Evolutionary conservation across 2,888 invertebrate species (phyloP), one percentile per base, ranked within the genome.

Genomic region (Dynastes maya): DNA sequence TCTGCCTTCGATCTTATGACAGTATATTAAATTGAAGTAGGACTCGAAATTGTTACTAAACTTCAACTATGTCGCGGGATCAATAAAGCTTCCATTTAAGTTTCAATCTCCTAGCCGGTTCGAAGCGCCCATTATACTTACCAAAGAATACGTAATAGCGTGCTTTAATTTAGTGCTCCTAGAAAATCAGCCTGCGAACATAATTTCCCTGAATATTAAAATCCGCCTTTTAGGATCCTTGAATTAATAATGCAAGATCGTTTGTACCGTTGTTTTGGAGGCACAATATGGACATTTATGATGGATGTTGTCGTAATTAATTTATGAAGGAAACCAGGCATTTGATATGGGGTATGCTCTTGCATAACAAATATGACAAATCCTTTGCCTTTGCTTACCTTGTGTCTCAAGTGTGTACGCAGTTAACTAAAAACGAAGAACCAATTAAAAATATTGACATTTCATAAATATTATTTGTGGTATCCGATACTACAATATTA

Each of bases 31-130:
- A 61, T 29, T 61, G 61, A 61, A 61, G 22, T 27, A 29, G 27
- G 2, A 61, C 11, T 27, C 29, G 29, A 61, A 27, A 61, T 29
- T 61, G 61, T 27, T 61, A 61, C 27, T 61, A 61, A 61, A 61
- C 61, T 61, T 61, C 61, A 61, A 61, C 27, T 61, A 22, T 61
- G 61, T 61, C 49, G 49, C 49, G 49, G 49, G 49, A 49, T 68
- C 49, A 27, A 68, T 68, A 68, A 22, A 13, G 68, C 68, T 68
- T 68, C 49, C 68, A 68, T 68, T 68, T 68, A 68, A 68, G 22
- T 68, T 68, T 68, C 68, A 68, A 49, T 68, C 45, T 49, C 27
- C 68, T 65, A 40, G 65, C 16, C n/a, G 65, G 65, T 40, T 40
- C 32, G 40, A 65, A 37, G 8, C 65, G 37, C 13, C 65, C 65